A percentile compares a stretch with the other conserved stretches of the same genome.
phyloP scores from a whole-genome alignment of 2,113 vertebrate genomes.

The Hippocampus barbouri region DNA sequence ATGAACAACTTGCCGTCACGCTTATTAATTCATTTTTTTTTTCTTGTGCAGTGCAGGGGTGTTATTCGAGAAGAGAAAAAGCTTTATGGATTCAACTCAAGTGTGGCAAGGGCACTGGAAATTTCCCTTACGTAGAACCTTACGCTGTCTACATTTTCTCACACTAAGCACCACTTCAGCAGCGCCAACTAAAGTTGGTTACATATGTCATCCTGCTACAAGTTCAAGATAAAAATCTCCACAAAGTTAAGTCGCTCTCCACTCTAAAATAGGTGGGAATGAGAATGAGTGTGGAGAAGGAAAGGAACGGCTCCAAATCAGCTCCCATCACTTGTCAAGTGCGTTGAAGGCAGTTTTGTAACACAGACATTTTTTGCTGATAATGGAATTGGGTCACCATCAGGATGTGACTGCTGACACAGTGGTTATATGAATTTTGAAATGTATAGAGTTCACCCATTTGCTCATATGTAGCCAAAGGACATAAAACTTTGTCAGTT shows the following conservation, averaged over 20 bases:
- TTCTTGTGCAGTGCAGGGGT: background rate
- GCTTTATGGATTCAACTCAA: background rate
- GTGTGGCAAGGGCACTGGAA: slow-evolving; percentile 5
- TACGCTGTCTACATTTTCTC: background rate
- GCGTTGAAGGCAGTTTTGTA: background rate
- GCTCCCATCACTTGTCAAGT: background rate
- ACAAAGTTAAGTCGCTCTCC: background rate
- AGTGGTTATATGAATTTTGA: background rate
- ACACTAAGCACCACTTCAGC: slow-evolving; percentile 17
- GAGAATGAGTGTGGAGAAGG: background rate
- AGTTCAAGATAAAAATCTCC: background rate
- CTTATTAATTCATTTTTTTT: slow-evolving; percentile 5
- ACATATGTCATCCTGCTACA: background rate
- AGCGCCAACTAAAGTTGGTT: background rate
- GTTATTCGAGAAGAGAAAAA: slow-evolving; percentile 21
- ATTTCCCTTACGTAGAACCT: background rate
- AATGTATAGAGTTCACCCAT: background rate
- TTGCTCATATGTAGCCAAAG: background rate
- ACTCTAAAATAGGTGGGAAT: background rate
- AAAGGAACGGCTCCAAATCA: background rate
- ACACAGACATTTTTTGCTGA: background rate
- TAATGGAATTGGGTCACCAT: background rate
- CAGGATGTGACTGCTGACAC: background rate
- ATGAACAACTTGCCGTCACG: slow-evolving; percentile 2
- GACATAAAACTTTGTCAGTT: no score